Evolutionary conservation across 2,113 vertebrate species (phyloP), one percentile per base, ranked within the genome.

Genomic region (Pitta sordida): DNA sequence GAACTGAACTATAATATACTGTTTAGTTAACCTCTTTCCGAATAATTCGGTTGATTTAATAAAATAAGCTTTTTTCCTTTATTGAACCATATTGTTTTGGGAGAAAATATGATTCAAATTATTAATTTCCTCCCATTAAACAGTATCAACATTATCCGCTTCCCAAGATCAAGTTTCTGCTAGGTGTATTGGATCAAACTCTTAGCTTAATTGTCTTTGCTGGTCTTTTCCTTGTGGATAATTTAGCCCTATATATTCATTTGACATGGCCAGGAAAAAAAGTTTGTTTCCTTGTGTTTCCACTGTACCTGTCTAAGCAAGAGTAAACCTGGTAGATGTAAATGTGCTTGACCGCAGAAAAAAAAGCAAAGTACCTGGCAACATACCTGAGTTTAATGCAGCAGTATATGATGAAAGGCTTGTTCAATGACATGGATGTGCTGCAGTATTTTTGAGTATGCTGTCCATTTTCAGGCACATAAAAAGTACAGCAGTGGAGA

Each of bases 51-150:
- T 17, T 83, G 23, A 88, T 76, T 59, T 85, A 95, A 94, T 91
- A 91, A 79, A 58, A 83, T 24, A 68, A 64, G 27, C 2, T 44
- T 69, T 91, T 91, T 95, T 95, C 84, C 44, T 90, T 87, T 71
- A 68, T 53, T 87, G 78, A 90, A 53, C 41, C 13, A 68, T 49
- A 79, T 84, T 89, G 64, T 71, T 92, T 84, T 60, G n/a, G 65
- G 32, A 89, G 29, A 76, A 82, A 92, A 90, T 83, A 87, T n/a
- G 9, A 90, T 76, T 76, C 20, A 87, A 87, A 94, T 94, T 91
- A 87, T 95, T 94, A 58, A 85, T 91, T 90, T 95, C 87, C 90
- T 91, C 78, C 51, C 44, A 91, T 95, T 93, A 93, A 53, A 44
- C 32, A 62, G 7, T 75, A 95, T 64, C 58, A 87, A 62, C 63